These are phyloP conservation scores for Magallana angulata DNA, from an alignment of 1,140 invertebrate genomes.

Conservation along the genomic window DNA sequence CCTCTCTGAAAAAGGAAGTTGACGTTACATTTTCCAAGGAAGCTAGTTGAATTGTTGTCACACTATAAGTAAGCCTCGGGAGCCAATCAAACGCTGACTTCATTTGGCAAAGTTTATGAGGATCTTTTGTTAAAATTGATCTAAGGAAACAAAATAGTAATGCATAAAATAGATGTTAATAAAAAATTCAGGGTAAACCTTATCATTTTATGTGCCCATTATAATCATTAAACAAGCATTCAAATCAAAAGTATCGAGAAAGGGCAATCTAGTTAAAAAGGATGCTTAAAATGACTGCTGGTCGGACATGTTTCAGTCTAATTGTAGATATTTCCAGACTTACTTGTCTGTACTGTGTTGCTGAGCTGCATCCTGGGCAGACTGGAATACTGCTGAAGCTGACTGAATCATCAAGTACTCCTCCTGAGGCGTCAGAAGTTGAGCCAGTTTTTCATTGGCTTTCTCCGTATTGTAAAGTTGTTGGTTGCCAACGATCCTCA, in stretches of 20 bases:
- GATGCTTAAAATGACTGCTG: too few species aligned
- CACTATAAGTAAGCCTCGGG: not conserved
- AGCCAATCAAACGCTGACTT: constrained; percentile 3
- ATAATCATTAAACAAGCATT: too few species aligned
- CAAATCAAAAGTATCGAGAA: too few species aligned
- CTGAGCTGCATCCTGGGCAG: not conserved
- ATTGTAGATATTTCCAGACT: not conserved
- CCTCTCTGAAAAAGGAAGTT: too few species aligned
- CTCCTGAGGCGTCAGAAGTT: not conserved
- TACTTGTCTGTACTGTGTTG: not conserved
- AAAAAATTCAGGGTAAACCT: too few species aligned
- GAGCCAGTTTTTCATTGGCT: not conserved
- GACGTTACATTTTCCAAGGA: not conserved
- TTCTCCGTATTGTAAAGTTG: not conserved
- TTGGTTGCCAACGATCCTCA: not conserved
- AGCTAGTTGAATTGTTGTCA: not conserved
- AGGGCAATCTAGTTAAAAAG: too few species aligned
- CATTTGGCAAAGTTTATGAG: not conserved
- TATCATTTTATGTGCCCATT: too few species aligned
- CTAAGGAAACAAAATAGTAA: not conserved
- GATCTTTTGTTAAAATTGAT: not conserved
- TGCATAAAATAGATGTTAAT: too few species aligned
- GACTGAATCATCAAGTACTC: not conserved
- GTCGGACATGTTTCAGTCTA: too few species aligned
- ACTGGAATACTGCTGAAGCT: not conserved